Conservation (phyloP, 2,888 invertebrate genomes). For the Drosophila maculinotata region DNA sequence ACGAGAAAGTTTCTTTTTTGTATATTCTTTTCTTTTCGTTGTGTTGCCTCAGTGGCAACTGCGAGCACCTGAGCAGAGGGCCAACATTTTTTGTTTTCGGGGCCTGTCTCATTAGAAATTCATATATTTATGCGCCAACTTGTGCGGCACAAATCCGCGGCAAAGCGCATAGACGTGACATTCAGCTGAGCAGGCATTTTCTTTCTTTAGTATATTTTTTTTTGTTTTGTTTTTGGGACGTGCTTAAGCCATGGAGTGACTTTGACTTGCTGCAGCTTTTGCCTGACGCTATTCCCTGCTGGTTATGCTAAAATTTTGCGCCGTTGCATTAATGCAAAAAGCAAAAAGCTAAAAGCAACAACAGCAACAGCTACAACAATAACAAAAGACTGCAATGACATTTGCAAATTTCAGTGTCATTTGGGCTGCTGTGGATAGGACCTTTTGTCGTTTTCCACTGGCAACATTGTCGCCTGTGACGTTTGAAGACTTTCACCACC, state of each 20-base stretch:
- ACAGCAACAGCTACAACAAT: constrained; percentile 2
- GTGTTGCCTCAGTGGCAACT: not conserved
- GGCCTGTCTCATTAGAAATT: constrained; percentile 62
- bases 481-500: constrained; percentile 27
- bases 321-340: constrained; percentile 53
- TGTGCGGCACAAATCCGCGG: constrained; percentile 50
- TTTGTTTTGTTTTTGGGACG: constrained; percentile 13
- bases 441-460: constrained; percentile 18
- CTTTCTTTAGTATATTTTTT: not conserved
- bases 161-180: constrained; percentile 58
- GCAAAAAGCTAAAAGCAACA: too few species aligned
- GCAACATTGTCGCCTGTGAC: constrained; percentile 57
- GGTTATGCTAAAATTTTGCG: constrained; percentile 51
- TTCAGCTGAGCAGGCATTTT: constrained; percentile 26
- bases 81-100: constrained; percentile 3
- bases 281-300: constrained; percentile 18
- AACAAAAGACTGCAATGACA: constrained; percentile 54
- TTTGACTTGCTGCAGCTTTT: constrained; percentile 30
- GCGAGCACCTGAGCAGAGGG: constrained; percentile 28
- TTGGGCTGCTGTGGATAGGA: constrained; percentile 33
- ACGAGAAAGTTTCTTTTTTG: constrained; percentile 23
- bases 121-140: constrained; percentile 70
- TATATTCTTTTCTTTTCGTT: not conserved
- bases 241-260: constrained; percentile 38
- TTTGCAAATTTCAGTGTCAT: constrained; percentile 55